A percentile compares a stretch with the other conserved stretches of the same genome.
phyloP scores from a whole-genome alignment of 2,888 invertebrate species.

The Lasioglossum zephyrum region DNA sequence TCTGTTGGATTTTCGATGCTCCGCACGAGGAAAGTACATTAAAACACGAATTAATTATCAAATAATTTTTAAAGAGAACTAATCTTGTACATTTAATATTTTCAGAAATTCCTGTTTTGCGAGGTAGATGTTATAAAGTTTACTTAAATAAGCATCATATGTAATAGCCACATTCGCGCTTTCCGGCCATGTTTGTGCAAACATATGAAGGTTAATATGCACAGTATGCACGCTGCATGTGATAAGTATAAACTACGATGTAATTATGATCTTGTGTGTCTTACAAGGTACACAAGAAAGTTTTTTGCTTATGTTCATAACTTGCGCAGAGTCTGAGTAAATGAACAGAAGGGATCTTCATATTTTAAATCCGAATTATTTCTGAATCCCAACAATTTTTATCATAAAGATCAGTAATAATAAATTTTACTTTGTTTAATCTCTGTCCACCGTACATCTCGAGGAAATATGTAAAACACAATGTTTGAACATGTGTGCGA shows the following conservation, averaged over 20 bases:
- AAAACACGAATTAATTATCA: neutral
- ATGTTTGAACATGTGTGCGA: neutral
- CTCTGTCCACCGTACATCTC: neutral
- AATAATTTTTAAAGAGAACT: no score
- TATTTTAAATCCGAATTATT: neutral
- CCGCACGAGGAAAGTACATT: no score
- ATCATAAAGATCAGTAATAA: neutral
- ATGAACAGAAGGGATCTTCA: neutral
- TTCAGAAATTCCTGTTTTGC: neutral
- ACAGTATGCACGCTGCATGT: neutral
- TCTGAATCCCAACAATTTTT: neutral
- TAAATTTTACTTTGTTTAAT: neutral
- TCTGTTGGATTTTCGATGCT: no score
- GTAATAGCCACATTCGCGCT: neutral
- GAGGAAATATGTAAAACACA: neutral
- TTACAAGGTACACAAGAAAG: neutral
- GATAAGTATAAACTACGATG: conserved; percentile 10
- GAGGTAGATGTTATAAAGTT: neutral
- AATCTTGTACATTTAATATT: neutral
- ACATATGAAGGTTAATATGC: neutral
- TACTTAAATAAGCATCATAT: neutral
- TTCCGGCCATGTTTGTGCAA: neutral
- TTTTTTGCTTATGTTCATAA: neutral
- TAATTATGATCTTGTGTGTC: neutral
- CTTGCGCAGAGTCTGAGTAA: neutral